A percentile compares a stretch with the other conserved stretches of the same genome.
These are phyloP conservation scores for Lophura nycthemera DNA, from an alignment of 2,113 vertebrate species.

Conservation along the genomic window DNA sequence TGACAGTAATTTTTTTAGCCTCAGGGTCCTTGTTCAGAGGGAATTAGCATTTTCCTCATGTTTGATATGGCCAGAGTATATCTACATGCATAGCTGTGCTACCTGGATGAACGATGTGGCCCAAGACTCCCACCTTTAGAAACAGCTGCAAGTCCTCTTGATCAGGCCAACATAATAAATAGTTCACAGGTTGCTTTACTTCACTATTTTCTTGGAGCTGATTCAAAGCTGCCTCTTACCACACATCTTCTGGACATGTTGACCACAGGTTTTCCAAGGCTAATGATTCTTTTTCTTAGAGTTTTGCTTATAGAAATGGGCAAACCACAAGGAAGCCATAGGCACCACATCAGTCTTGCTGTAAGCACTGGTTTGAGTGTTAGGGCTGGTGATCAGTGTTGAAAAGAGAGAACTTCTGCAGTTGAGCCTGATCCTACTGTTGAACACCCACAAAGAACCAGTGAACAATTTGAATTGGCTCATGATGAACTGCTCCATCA, in stretches of 20 bases:
- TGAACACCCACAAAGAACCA: neutral
- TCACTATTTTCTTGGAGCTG: neutral
- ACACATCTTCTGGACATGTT: neutral
- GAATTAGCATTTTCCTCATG: neutral
- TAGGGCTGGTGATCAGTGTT: rapidly evolving
- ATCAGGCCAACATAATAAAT: neutral
- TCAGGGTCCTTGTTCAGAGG: neutral
- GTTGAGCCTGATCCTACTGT: neutral
- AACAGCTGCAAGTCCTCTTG: neutral
- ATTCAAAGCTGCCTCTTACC: neutral
- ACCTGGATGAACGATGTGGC: neutral
- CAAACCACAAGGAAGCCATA: neutral
- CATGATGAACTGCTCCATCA: neutral
- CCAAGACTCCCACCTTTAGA: neutral
- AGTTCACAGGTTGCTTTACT: neutral
- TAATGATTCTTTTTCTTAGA: neutral
- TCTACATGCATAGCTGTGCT: neutral
- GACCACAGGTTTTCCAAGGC: neutral
- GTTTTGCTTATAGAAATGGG: neutral
- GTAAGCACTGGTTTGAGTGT: rapidly evolving
- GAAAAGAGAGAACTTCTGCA: neutral
- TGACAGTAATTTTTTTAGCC: neutral
- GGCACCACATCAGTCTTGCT: neutral
- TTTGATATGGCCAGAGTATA: neutral
- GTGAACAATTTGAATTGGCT: neutral